Evolutionary conservation across 2,113 vertebrate genomes (phyloP).

Genomic region (Ariopsis seemanni): DNA sequence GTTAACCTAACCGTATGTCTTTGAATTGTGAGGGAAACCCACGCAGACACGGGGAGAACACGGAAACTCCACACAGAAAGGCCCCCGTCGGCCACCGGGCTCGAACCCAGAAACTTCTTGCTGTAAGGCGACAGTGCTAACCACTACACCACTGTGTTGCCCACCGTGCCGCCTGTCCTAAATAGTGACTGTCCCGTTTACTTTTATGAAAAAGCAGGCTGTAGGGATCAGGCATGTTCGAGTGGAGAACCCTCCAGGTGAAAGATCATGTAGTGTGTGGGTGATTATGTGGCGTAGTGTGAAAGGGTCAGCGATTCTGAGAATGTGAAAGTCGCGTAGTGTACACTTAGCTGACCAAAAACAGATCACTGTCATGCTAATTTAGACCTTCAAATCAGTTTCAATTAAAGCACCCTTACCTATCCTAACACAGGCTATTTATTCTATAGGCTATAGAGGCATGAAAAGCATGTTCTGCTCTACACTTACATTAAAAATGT

Average conservation of each 20-base stretch:
- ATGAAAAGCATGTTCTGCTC: not conserved
- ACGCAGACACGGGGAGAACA: no score
- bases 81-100: no score
- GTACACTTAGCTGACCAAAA: not conserved
- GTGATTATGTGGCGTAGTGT: not conserved
- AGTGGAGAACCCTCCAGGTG: not conserved
- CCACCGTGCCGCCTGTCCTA: not conserved
- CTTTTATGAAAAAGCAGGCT: not conserved
- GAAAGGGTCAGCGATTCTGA: not conserved
- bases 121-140: no score
- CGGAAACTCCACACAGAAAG: no score
- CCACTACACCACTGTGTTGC: no score
- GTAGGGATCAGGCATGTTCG: not conserved
- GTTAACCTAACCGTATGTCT: no score
- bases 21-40: no score
- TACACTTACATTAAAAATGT: not conserved
- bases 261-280: not conserved
- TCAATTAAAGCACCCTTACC: not conserved
- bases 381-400: no score
- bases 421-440: not conserved
- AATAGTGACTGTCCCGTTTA: not conserved
- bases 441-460: not conserved
- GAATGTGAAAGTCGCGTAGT: not conserved
- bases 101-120: no score
- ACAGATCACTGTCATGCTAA: not conserved